Base-by-base conservation (phyloP, 2,888 invertebrate genomes). In the Polydrusus pterygomalis region DNA sequence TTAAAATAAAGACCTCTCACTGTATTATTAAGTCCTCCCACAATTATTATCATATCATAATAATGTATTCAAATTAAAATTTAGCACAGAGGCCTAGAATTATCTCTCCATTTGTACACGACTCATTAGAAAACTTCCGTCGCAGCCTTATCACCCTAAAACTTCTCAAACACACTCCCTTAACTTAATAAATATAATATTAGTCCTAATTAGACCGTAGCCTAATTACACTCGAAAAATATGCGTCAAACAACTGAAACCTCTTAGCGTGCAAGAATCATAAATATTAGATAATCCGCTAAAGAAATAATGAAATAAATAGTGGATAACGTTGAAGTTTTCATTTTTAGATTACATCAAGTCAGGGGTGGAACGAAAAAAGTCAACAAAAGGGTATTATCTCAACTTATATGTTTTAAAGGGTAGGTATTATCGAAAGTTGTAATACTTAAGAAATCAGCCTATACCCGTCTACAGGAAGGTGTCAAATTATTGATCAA, bases 81-180 rank as follows among this genome's bases (percentile, higher is more conserved):
- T 30, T 30, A 51, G 13, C 54, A 25, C 34, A 18, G 18, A 15
- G 9, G 54, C 25, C 30, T 30, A 54, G 30, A 30, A 54, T 54
- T 54, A 54, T 54, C 54, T 54, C n/a, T 13, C 20, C 54, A 30
- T 54, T 54, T 20, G 30, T 54, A 54, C n/a, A 54, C 13, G 25
- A 17, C 30, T 54, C 54, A n/a, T 54, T 54, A 25, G 51, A 30
- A 54, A 54, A 54, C 11, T 30, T 54, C 54, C 54, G 25, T 54
- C 54, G 20, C 54, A 25, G 54, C 17, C 11, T 51, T 51, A 20
- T 51, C 51, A 51, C 25, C 54, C 54, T 30, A 25, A 54, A 54
- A 54, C 25, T 54, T 54, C 54, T 54, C 54, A 54, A 54, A 54
- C 54, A 54, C 51, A 18, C 51, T 51, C 54, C n/a, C 54, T 54